A percentile compares a stretch with the other conserved stretches of the same genome.
Evolutionary conservation across 2,888 invertebrate species (phyloP).

Genomic region (Lagria hirta): DNA sequence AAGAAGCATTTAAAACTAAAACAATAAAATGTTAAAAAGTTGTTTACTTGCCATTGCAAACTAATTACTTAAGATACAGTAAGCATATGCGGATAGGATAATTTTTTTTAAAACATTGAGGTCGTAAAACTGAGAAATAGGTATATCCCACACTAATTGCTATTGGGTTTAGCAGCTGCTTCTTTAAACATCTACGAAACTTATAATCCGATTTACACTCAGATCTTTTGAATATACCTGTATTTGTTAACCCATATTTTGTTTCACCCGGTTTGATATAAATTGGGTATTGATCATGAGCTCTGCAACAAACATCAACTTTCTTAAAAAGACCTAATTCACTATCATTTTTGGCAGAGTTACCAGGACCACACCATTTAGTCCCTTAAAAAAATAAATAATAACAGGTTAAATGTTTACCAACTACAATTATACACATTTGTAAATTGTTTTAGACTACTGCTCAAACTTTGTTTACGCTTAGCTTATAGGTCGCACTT

Average conservation of each 20-base stretch:
- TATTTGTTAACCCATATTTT: neutral
- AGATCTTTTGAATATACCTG: slow-evolving; percentile 51
- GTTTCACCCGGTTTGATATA: neutral
- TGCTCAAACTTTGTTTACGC: too few relatives aligned
- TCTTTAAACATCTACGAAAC: slow-evolving; percentile 68
- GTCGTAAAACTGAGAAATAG: slow-evolving; percentile 72
- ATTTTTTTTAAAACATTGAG: slow-evolving; percentile 64
- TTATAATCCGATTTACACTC: slow-evolving; percentile 69
- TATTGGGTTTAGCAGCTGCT: too few relatives aligned
- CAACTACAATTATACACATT: too few relatives aligned
- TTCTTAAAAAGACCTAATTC: slow-evolving; percentile 2
- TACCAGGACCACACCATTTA: slow-evolving; percentile 10
- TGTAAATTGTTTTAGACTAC: too few relatives aligned
- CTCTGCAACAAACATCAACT: slow-evolving; percentile 3
- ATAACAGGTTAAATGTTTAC: too few relatives aligned
- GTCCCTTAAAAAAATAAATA: slow-evolving; percentile 3
- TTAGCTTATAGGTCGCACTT: too few relatives aligned
- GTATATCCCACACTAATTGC: slow-evolving; percentile 68
- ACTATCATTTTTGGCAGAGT: neutral
- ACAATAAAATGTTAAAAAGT: too few relatives aligned
- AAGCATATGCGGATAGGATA: slow-evolving; percentile 1
- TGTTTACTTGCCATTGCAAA: too few relatives aligned
- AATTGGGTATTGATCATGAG: slow-evolving; percentile 5
- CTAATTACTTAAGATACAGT: too few relatives aligned
- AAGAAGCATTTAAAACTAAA: too few relatives aligned